phyloP scores from a whole-genome alignment of 2,888 invertebrate genomes.

The Microlaimidae sp. region DNA sequence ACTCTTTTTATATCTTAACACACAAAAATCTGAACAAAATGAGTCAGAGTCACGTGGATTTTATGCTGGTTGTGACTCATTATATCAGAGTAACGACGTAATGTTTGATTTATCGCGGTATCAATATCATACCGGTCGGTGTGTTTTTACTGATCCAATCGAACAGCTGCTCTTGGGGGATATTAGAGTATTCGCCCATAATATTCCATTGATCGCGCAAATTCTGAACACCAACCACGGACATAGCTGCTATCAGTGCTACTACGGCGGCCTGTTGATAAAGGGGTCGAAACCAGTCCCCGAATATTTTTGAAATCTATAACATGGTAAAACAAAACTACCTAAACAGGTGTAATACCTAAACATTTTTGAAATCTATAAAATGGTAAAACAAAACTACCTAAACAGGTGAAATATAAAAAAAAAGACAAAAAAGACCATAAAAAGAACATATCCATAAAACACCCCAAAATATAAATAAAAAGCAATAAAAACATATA shows the following conservation, averaged over 20 bases:
- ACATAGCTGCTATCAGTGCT: slow-evolving; percentile 45
- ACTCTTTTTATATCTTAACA: no score
- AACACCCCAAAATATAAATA: no score
- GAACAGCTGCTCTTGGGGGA: slow-evolving; percentile 55
- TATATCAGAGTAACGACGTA: no score
- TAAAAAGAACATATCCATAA: no score
- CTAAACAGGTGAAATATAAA: neutral
- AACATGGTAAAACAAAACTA: neutral
- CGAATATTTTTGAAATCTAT: neutral
- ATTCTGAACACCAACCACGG: slow-evolving; percentile 43
- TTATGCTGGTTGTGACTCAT: no score
- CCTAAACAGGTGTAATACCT: neutral
- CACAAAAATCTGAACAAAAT: no score
- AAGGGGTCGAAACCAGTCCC: slow-evolving; percentile 7
- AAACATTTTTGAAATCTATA: neutral
- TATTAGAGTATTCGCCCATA: slow-evolving; percentile 52
- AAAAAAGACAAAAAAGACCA: no score
- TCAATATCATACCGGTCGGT: no score
- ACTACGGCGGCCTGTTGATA: slow-evolving; percentile 41
- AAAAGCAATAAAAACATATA: no score
- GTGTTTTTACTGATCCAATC: slow-evolving; percentile 56
- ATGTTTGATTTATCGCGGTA: no score
- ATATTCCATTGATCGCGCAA: slow-evolving; percentile 43
- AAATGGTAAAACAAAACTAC: neutral
- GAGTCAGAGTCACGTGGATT: no score